Evolutionary conservation across 2,888 invertebrate species (phyloP).

Genomic region (Cataglyphis albicans): DNA sequence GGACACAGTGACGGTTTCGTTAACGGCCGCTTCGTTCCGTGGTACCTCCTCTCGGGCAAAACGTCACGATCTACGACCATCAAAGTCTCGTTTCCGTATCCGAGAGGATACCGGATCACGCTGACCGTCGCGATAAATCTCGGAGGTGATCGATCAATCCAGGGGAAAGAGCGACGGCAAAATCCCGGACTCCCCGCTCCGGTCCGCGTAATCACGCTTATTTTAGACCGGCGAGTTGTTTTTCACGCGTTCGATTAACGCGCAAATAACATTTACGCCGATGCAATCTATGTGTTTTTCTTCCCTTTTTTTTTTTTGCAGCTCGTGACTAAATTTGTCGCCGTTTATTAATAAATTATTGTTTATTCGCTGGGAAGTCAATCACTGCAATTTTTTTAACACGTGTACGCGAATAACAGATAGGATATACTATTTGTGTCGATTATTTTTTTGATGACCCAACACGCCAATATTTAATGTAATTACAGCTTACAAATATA

Average conservation of each 20-base stretch:
- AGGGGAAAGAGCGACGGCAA: constrained; percentile 7
- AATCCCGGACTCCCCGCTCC: background rate
- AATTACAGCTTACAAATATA: background rate
- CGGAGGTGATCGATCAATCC: constrained; percentile 54
- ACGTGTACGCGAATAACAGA: background rate
- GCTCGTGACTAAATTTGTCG: background rate
- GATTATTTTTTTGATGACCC: constrained; percentile 25
- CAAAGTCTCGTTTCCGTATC: constrained; percentile 8
- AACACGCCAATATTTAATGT: constrained; percentile 6
- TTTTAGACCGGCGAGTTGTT: constrained; percentile 30
- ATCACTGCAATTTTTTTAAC: constrained; percentile 18
- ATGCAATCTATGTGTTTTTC: background rate
- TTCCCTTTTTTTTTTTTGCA: background rate
- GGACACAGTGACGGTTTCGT: constrained; percentile 54
- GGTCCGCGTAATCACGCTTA: constrained; percentile 25
- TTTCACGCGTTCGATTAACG: constrained; percentile 24
- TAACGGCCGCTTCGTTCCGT: constrained; percentile 35
- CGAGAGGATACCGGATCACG: background rate
- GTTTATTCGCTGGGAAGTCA: constrained; percentile 5
- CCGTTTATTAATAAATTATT: constrained; percentile 26
- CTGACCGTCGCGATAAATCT: constrained; percentile 30
- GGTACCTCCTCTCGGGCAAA: background rate
- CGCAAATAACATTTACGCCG: constrained; percentile 41
- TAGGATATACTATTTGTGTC: background rate
- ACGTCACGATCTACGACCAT: background rate